phyloP scores from a whole-genome alignment of 2,797 vertebrate genomes.

The Danio choprae region DNA sequence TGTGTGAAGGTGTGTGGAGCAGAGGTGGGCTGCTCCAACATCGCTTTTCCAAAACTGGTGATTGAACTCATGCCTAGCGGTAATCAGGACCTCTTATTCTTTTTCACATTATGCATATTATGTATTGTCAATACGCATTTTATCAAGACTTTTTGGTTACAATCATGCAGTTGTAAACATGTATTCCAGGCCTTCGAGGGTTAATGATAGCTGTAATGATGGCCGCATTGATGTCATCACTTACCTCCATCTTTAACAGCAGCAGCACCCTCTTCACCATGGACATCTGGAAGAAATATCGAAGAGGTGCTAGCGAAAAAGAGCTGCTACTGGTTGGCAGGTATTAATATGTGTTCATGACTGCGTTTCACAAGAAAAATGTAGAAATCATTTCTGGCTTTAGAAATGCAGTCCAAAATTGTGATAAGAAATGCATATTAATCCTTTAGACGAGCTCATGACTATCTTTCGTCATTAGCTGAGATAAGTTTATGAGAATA shows the following conservation, averaged over 20 bases:
- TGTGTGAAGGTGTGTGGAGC: constrained; percentile 85
- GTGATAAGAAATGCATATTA: not conserved
- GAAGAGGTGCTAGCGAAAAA: constrained; percentile 78
- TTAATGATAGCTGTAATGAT: constrained; percentile 93
- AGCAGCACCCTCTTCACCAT: constrained; percentile 92
- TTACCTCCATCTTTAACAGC: constrained; percentile 94
- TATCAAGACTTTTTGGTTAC: not conserved
- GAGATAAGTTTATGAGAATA: not conserved
- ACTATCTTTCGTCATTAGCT: not conserved
- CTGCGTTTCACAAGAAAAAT: constrained; percentile 13
- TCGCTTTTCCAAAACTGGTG: constrained; percentile 90
- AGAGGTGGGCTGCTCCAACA: constrained; percentile 91
- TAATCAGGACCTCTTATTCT: constrained; percentile 64
- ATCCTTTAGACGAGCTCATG: not conserved
- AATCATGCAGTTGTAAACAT: not conserved
- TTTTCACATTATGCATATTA: not conserved
- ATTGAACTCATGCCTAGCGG: constrained; percentile 91
- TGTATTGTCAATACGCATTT: not conserved
- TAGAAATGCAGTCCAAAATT: not conserved
- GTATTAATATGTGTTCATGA: constrained; percentile 63
- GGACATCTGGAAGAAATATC: constrained; percentile 91
- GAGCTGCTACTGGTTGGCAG: constrained; percentile 91
- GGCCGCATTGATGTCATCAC: constrained; percentile 91
- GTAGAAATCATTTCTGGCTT: not conserved
- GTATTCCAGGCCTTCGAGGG: constrained; percentile 83